Conservation (phyloP, 2,888 invertebrate species). For the Athrips mouffetella region DNA sequence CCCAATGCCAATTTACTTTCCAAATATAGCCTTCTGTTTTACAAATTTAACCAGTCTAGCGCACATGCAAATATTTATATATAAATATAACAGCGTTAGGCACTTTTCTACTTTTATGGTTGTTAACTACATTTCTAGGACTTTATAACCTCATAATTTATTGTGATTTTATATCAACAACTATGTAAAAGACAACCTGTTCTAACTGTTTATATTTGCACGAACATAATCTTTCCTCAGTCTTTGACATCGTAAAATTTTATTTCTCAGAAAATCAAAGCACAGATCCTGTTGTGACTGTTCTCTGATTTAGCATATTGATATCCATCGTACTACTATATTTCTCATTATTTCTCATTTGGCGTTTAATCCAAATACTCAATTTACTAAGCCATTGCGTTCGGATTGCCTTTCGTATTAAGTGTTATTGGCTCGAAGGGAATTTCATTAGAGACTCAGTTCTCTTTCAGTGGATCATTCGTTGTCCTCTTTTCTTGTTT, state of each 20-base stretch:
- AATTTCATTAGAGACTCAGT: slow-evolving; percentile 18
- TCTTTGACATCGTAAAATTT: neutral
- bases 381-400: slow-evolving; percentile 8
- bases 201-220: neutral
- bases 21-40: slow-evolving; percentile 6
- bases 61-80: slow-evolving; percentile 2
- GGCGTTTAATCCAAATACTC: neutral
- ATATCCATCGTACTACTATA: neutral
- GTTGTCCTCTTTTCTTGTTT: neutral
- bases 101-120: no score
- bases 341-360: neutral
- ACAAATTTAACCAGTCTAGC: neutral
- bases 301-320: neutral
- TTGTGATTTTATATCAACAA: neutral
- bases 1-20: neutral
- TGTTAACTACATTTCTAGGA: no score
- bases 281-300: neutral
- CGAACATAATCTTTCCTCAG: neutral
- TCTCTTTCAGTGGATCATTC: neutral
- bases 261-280: neutral
- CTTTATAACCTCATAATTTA: no score
- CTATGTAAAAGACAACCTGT: neutral
- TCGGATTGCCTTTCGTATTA: slow-evolving; percentile 13
- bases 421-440: slow-evolving; percentile 12
- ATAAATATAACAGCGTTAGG: no score